Evolutionary conservation across 2,888 invertebrate species (phyloP).

Genomic region (Eilema sororculum): DNA sequence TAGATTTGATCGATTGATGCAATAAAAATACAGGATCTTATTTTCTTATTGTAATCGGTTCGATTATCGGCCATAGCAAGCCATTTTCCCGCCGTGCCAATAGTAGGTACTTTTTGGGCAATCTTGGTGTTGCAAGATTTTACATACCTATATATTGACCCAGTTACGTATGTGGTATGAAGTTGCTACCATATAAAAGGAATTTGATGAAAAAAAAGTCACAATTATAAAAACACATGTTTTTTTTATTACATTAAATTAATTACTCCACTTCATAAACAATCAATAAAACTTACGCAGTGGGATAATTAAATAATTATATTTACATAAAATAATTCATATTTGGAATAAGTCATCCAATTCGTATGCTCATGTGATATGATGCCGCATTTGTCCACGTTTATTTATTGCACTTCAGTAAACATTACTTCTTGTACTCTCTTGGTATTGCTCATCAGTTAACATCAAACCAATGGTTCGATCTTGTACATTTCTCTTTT

Average conservation of each 20-base stretch:
- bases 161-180: no score
- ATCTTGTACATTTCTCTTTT: slow-evolving; percentile 63
- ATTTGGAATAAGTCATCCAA: slow-evolving; percentile 64
- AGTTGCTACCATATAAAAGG: no score
- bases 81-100: no score
- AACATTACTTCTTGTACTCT: slow-evolving; percentile 74
- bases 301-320: slow-evolving; percentile 70
- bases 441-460: slow-evolving; percentile 75
- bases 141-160: no score
- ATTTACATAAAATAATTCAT: slow-evolving; percentile 65
- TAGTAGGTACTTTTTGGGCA: no score
- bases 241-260: slow-evolving; percentile 59
- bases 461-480: slow-evolving; percentile 62
- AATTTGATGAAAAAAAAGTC: no score
- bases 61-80: no score
- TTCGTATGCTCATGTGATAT: slow-evolving; percentile 67
- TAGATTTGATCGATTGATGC: no score
- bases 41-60: no score
- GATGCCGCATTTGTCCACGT: slow-evolving; percentile 57
- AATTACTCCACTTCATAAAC: slow-evolving; percentile 78
- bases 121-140: no score
- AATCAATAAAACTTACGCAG: slow-evolving; percentile 74
- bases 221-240: slow-evolving; percentile 52
- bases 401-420: slow-evolving; percentile 66
- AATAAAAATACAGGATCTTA: no score